Evolutionary conservation across 2,888 invertebrate species (phyloP).

Genomic region (Blomia tropicalis): DNA sequence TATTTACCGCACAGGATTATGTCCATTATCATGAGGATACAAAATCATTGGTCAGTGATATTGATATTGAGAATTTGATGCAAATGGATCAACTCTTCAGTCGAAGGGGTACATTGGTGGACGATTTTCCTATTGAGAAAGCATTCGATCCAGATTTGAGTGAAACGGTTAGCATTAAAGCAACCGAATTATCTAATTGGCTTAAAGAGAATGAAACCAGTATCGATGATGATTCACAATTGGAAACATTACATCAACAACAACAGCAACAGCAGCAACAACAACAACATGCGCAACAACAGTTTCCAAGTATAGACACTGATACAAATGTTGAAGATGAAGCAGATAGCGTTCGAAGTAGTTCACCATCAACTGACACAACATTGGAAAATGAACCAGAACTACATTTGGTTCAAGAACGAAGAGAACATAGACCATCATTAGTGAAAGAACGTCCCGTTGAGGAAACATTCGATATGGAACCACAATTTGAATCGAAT

Average conservation of each 20-base stretch:
- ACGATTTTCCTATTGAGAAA: neutral
- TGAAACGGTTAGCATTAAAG: neutral
- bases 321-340: neutral
- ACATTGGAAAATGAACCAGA: neutral
- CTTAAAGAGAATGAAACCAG: conserved; percentile 1
- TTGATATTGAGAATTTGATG: conserved; percentile 4
- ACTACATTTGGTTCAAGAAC: neutral
- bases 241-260: neutral
- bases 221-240: neutral
- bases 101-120: neutral
- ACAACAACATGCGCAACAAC: neutral
- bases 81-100: neutral
- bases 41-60: neutral
- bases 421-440: neutral
- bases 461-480: neutral
- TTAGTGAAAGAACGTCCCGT: neutral
- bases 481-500: neutral
- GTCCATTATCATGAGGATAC: conserved; percentile 6
- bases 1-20: conserved; percentile 4
- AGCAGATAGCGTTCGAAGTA: neutral
- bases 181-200: neutral
- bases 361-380: neutral
- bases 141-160: neutral
- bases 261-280: neutral
- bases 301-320: neutral